Evolutionary conservation across 2,888 invertebrate species (phyloP).

Genomic region (Trisateles emortualis): DNA sequence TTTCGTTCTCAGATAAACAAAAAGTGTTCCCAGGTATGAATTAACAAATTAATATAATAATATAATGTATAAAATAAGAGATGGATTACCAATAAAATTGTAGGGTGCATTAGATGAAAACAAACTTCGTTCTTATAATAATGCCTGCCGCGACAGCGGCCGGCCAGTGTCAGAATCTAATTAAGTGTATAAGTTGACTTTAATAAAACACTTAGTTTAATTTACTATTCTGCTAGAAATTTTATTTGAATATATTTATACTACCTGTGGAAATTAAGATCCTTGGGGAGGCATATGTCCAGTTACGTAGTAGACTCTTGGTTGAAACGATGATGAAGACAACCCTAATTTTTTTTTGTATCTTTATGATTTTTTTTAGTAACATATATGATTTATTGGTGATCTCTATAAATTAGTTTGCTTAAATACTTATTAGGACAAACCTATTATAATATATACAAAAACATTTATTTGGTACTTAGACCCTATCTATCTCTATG

Average conservation of each 20-base stretch:
- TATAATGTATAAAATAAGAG: too few species aligned
- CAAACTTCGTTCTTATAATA: too few species aligned
- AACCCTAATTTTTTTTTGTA: background rate
- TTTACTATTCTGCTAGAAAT: background rate
- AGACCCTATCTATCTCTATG: conserved; percentile 5
- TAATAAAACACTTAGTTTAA: background rate
- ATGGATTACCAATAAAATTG: too few species aligned
- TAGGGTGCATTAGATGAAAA: too few species aligned
- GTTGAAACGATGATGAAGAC: conserved; percentile 4
- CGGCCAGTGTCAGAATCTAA: too few species aligned
- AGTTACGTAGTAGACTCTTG: background rate
- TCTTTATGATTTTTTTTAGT: conserved; percentile 2
- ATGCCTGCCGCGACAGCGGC: too few species aligned
- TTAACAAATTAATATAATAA: too few species aligned
- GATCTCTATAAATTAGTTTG: conserved; percentile 18
- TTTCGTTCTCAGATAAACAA: too few species aligned
- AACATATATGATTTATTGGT: conserved; percentile 13
- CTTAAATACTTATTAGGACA: conserved; percentile 18
- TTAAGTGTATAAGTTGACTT: background rate
- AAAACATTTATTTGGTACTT: conserved; percentile 19
- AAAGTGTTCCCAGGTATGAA: too few species aligned
- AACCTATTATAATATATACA: conserved; percentile 18
- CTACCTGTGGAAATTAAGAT: conserved; percentile 8
- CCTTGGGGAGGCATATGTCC: conserved; percentile 4
- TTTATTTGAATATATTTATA: conserved; percentile 2